Conservation (phyloP, 2,888 invertebrate species). For the Erynnis tages region DNA sequence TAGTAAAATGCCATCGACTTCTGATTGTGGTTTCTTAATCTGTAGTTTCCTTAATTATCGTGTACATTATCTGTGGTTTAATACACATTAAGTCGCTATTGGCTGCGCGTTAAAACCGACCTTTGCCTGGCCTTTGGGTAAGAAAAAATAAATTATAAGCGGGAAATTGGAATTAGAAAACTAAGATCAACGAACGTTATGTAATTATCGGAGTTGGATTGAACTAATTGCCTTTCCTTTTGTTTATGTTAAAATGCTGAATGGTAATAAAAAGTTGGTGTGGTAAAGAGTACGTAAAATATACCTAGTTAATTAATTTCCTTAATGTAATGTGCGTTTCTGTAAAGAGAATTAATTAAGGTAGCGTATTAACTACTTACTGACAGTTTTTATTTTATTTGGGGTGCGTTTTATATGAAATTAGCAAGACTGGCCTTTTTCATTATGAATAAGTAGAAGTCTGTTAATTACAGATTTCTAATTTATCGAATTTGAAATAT, state of each 20-base stretch:
- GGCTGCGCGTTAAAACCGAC: constrained; percentile 17
- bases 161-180: constrained; percentile 25
- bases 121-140: constrained; percentile 24
- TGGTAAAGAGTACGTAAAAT: too few species aligned
- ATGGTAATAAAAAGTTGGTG: too few species aligned
- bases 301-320: not conserved
- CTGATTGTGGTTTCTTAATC: constrained; percentile 28
- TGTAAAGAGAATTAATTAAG: too few species aligned
- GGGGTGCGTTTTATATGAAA: too few species aligned
- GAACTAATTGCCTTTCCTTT: constrained; percentile 7
- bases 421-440: too few species aligned
- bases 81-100: constrained; percentile 26
- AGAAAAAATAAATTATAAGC: constrained; percentile 22
- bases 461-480: too few species aligned
- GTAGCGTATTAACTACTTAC: too few species aligned
- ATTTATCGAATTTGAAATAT: too few species aligned
- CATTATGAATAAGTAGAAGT: too few species aligned
- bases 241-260: constrained; percentile 2
- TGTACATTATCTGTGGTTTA: constrained; percentile 26
- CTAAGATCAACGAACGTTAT: not conserved
- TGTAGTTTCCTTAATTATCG: constrained; percentile 23
- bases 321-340: too few species aligned
- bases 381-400: too few species aligned
- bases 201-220: not conserved
- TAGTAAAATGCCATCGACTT: constrained; percentile 23